Conservation (phyloP, 2,888 invertebrate genomes). For the Phyto melanocephala region DNA sequence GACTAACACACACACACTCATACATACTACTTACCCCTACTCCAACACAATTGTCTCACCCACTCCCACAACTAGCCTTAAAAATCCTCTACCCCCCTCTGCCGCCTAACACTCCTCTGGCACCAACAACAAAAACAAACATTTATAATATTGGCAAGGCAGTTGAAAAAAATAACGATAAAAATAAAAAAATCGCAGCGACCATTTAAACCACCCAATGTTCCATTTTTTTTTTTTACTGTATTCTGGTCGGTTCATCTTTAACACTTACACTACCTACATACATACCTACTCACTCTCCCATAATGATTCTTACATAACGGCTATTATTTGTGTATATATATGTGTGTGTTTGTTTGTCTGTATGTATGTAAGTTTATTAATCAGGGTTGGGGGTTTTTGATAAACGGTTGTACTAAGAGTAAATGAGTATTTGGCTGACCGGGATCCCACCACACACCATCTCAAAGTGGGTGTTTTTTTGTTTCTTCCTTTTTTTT, state of each 20-base stretch:
- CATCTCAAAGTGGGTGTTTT: constrained; percentile 18
- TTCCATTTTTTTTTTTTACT: neutral
- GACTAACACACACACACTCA: neutral
- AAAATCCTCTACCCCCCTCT: neutral
- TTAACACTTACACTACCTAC: constrained; percentile 52
- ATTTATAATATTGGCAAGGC: constrained; percentile 55
- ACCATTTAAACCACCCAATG: constrained; percentile 46
- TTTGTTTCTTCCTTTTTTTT: no score
- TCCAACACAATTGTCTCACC: constrained; percentile 25
- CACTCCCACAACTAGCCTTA: neutral
- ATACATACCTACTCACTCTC: no score
- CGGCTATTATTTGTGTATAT: constrained; percentile 10
- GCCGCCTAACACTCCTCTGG: neutral
- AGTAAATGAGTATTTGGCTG: constrained; percentile 31
- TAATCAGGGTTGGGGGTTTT: constrained; percentile 10
- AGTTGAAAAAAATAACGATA: constrained; percentile 3
- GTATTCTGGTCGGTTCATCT: constrained; percentile 40
- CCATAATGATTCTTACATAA: neutral
- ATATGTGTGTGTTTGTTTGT: neutral
- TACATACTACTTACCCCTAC: constrained; percentile 30
- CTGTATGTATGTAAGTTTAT: neutral
- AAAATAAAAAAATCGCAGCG: constrained; percentile 30
- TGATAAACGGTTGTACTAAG: constrained; percentile 18
- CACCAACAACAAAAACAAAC: neutral
- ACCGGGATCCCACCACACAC: neutral